phyloP scores from a whole-genome alignment of 2,888 invertebrate genomes.

The Helicoverpa assulta region DNA sequence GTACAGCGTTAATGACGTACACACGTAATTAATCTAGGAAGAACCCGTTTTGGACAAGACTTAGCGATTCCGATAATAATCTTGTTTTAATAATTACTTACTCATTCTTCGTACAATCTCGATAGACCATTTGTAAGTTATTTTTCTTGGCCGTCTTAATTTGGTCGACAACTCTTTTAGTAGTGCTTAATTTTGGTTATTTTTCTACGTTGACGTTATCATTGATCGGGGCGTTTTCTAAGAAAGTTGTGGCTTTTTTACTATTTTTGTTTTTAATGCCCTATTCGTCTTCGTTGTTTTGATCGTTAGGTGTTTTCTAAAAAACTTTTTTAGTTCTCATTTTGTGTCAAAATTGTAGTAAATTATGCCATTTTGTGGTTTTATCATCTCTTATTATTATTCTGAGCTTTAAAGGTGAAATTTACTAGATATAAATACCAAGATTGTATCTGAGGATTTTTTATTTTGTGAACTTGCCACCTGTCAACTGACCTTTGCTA shows the following conservation, averaged over 20 bases:
- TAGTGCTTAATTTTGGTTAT: conserved; percentile 83
- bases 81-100: conserved; percentile 89
- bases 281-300: conserved; percentile 58
- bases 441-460: neutral
- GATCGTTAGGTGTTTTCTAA: conserved; percentile 38
- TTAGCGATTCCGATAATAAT: conserved; percentile 88
- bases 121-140: conserved; percentile 87
- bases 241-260: conserved; percentile 62
- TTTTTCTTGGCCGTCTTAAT: conserved; percentile 84
- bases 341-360: neutral
- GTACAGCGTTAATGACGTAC: conserved; percentile 88
- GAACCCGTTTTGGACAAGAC: conserved; percentile 87
- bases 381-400: neutral
- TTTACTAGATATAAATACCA: neutral
- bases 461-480: neutral
- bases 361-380: neutral
- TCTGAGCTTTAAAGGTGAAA: neutral
- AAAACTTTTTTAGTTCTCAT: neutral
- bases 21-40: conserved; percentile 85
- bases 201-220: conserved; percentile 82
- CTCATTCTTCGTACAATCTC: conserved; percentile 87
- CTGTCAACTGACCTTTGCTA: neutral
- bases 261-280: conserved; percentile 51
- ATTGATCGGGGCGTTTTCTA: conserved; percentile 72
- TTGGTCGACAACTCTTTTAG: conserved; percentile 86